Conservation (phyloP, 2,888 invertebrate genomes). For the Meteorus cinctellus region DNA sequence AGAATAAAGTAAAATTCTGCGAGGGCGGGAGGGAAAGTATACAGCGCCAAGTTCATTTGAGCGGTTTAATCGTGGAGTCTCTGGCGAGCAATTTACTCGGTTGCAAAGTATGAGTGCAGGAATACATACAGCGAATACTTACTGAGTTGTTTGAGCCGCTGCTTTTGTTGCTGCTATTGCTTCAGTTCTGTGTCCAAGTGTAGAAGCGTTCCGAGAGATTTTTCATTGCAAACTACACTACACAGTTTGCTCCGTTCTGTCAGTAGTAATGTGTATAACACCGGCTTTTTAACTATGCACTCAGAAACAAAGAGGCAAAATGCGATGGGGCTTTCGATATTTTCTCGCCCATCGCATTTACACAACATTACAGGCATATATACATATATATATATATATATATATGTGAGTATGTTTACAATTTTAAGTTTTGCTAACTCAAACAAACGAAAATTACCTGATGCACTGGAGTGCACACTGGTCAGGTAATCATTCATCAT, state of each 20-base stretch:
- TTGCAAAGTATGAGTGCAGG: constrained; percentile 17
- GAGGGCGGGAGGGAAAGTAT: not conserved
- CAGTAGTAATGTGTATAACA: not conserved
- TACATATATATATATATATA: constrained; percentile 2
- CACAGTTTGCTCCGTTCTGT: not conserved
- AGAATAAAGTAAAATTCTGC: not conserved
- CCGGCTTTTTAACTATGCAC: not conserved
- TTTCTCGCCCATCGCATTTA: not conserved
- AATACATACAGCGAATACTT: not conserved
- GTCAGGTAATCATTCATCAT: constrained; percentile 36
- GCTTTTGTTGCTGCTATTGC: not conserved
- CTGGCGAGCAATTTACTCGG: constrained; percentile 55
- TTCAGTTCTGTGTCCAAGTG: not conserved
- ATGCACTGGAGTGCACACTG: constrained; percentile 2
- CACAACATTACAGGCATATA: not conserved
- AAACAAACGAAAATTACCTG: constrained; percentile 58
- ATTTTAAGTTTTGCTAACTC: constrained; percentile 56
- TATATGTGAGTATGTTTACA: constrained; percentile 23
- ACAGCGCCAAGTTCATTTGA: constrained; percentile 54
- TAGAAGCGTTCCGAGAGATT: not conserved
- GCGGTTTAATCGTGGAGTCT: constrained; percentile 56
- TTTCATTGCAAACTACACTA: not conserved
- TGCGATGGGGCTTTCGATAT: not conserved
- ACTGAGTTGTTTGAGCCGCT: not conserved
- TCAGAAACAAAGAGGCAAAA: not conserved